Evolutionary conservation across 1,140 invertebrate genomes (phyloP), one percentile per base, ranked within the genome.

Genomic region (Zaprionus ghesquierei): DNA sequence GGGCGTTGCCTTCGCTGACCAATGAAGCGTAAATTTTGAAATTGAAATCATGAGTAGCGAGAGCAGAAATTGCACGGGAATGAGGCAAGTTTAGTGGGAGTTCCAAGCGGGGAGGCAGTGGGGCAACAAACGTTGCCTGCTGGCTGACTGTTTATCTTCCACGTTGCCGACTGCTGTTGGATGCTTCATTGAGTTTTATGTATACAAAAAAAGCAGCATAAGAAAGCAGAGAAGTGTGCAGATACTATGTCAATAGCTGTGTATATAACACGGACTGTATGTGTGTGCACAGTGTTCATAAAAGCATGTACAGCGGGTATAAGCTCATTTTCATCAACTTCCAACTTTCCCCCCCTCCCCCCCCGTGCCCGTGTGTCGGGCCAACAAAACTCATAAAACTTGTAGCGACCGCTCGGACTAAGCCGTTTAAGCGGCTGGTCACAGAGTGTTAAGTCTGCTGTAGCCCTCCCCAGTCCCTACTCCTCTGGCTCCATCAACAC

Each of bases 11-110:
- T 82, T 79, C 56, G 69, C 80, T 81, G 81, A 62, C 79, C 81
- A 87, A 81, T 87, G 82, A 84, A 86, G 81, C 81, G 81, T 87
- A 87, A 77, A 86, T 86, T 86, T 81, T 87, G 75, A 86, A 86
- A 86, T 86, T 86, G 81, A 87, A 86, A 86, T 86, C 82, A 80
- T 77, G 71, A 81, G 81, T 68, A 62, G 59, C 56, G 55, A 54
- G 66, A 62, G 61, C 33, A 55, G 55, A 58, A 69, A 74, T 51
- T 66, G 23, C 60, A 60, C 59, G 6, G 18, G 63, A 13, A 49
- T 35, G 29, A 23, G 46, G 33, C 15, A 15, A 55, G 63, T 35
- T 8, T 56, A 5, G 53, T 22, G 71, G 15, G 46, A 35, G 20
- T n/a, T n/a, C n/a, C n/a, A n/a, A 56, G 38, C 6, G 27, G 15